Conservation (phyloP, 2,113 vertebrate species). For the Hippoglossus stenolepis region DNA sequence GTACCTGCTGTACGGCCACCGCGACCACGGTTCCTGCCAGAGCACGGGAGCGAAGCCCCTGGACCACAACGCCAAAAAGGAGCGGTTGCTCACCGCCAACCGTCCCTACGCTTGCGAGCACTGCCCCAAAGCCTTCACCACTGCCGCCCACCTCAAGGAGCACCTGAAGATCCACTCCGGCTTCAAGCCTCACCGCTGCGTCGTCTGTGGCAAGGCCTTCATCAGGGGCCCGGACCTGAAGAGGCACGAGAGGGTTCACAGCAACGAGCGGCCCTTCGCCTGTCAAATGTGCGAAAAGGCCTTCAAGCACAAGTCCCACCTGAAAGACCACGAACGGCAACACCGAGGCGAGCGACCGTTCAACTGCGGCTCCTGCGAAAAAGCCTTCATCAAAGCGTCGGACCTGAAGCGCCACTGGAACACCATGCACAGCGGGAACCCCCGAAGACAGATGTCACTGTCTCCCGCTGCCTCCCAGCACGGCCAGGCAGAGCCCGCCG, state of each 20-base stretch:
- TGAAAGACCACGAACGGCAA: slow-evolving; percentile 97
- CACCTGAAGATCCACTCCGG: slow-evolving; percentile 98
- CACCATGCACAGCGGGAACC: slow-evolving; percentile 96
- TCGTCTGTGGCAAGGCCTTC: slow-evolving; percentile 97
- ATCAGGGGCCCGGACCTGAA: slow-evolving; percentile 97
- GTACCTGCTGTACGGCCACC: slow-evolving; percentile 95
- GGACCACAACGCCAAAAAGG: slow-evolving; percentile 93
- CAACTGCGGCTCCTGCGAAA: slow-evolving; percentile 96
- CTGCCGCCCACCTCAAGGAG: slow-evolving; percentile 96
- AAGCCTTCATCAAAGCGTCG: slow-evolving; percentile 98
- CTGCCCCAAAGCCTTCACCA: slow-evolving; percentile 98
- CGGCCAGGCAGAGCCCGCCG: slow-evolving; percentile 86
- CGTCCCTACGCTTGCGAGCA: slow-evolving; percentile 97
- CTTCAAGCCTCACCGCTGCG: slow-evolving; percentile 97
- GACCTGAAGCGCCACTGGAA: slow-evolving; percentile 99
- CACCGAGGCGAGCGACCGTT: slow-evolving; percentile 98
- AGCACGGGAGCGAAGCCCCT: slow-evolving; percentile 89
- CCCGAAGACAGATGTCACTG: slow-evolving; percentile 92
- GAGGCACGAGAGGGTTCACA: slow-evolving; percentile 97
- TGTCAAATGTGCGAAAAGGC: slow-evolving; percentile 99
- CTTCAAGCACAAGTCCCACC: slow-evolving; percentile 99
- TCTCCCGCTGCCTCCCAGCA: slow-evolving; percentile 89
- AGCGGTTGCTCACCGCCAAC: slow-evolving; percentile 95
- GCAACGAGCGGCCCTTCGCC: slow-evolving; percentile 95
- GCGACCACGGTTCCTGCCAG: slow-evolving; percentile 94